A percentile compares a stretch with the other conserved stretches of the same genome.
These are phyloP conservation scores for Monarcha castaneiventris DNA, from an alignment of 2,113 vertebrate genomes.

Conservation along the genomic window DNA sequence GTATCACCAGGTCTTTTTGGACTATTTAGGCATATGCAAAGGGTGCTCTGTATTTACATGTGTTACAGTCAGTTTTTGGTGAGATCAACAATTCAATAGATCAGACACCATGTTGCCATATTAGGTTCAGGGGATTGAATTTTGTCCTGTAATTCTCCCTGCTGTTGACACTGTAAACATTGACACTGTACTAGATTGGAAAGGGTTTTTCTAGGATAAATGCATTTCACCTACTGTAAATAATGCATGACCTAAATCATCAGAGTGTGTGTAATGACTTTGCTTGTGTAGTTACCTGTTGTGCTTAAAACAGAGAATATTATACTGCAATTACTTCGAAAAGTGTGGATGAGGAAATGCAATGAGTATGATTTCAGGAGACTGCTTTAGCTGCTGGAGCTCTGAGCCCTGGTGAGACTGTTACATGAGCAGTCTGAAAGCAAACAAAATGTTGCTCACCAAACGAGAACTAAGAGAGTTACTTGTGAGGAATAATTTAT, in stretches of 20 bases:
- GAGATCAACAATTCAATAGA: not conserved
- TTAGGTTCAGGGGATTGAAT: not conserved
- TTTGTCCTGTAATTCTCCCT: not conserved
- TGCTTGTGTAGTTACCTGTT: not conserved
- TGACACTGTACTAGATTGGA: not conserved
- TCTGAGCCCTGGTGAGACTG: not conserved
- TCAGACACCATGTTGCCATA: not conserved
- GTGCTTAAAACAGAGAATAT: conserved; percentile 3
- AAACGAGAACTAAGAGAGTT: not conserved
- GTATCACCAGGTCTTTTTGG: not conserved
- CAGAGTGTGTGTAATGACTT: not conserved
- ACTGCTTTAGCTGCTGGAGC: conserved; percentile 2
- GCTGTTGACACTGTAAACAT: not conserved
- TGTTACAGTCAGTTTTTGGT: not conserved
- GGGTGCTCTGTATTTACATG: not conserved
- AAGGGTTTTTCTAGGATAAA: not conserved
- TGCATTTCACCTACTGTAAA: not conserved
- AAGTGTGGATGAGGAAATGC: not conserved
- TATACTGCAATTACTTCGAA: conserved; percentile 35
- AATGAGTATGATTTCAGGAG: conserved; percentile 7
- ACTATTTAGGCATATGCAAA: not conserved
- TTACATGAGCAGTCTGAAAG: not conserved
- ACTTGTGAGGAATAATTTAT: not conserved
- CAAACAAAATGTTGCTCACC: not conserved
- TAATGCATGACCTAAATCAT: not conserved